Evolutionary conservation across 2,113 vertebrate species (phyloP), one percentile per base, ranked within the genome.

Genomic region (Myiozetetes cayanensis): DNA sequence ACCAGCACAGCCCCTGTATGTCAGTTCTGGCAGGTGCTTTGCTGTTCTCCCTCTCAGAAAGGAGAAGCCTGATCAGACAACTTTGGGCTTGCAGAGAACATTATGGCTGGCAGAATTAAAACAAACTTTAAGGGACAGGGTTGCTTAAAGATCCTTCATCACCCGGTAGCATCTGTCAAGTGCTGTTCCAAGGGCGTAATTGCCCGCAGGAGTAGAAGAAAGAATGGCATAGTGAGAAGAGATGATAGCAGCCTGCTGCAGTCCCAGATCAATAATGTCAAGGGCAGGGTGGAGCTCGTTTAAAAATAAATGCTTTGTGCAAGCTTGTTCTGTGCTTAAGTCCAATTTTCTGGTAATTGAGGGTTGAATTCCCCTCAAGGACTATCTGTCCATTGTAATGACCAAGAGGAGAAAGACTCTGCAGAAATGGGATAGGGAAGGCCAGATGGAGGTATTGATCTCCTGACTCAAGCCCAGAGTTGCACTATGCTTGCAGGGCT

Each of bases 251-350:
- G 72, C 66, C 76, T 92, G 83, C 92, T 90, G 73, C 83, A 84
- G 27, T 93, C 88, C n/a, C 84, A 81, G 94, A 95, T 96, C 93
- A 62, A 95, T 95, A 95, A 81, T 84, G 85, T 93, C 86, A 94
- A 93, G 87, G 74, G 76, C 72, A 89, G 85, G 88, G 93, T 79
- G 72, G 94, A 90, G 71, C 85, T 95, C 7, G 1, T 92, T 94
- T 84, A 94, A 84, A 90, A 93, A 92, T 39, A 94, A 93, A 86
- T 61, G 77, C 72, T 93, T 90, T 92, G 78, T 82, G 50, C 76
- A 41, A 71, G 73, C 62, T 74, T 92, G 41, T 74, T 52, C 89
- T 92, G 75, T 88, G 52, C 50, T 91, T 73, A 89, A 74, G 79
- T 74, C 90, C 33, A 85, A 62, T 95, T 80, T 94, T 93, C 90